Conservation (phyloP, 2,888 invertebrate species). For the Lasioglossum marginatum region DNA sequence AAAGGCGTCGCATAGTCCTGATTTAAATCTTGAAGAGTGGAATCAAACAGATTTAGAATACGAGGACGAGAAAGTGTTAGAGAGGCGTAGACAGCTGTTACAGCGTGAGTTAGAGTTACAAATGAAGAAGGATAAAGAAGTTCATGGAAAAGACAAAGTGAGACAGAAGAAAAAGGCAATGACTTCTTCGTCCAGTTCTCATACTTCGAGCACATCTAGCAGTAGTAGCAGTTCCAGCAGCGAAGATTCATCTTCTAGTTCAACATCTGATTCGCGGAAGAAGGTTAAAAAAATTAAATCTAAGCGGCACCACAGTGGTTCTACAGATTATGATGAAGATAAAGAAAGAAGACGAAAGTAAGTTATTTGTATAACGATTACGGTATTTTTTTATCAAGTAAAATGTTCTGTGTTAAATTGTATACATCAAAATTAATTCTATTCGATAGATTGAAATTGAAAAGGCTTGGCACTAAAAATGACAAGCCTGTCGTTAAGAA, state of each 20-base stretch:
- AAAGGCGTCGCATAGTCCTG: constrained; percentile 86
- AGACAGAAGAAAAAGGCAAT: constrained; percentile 88
- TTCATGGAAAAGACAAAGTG: constrained; percentile 87
- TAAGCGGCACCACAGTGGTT: constrained; percentile 87
- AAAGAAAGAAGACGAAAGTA: constrained; percentile 84
- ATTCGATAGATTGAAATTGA: constrained; percentile 78
- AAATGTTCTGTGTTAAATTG: background rate
- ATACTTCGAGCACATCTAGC: constrained; percentile 88
- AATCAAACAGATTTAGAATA: constrained; percentile 92
- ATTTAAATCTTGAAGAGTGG: constrained; percentile 90
- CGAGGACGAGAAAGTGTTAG: constrained; percentile 92
- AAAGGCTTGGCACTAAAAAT: constrained; percentile 78
- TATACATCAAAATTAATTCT: constrained; percentile 4
- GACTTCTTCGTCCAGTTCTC: constrained; percentile 89
- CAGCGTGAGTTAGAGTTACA: constrained; percentile 92
- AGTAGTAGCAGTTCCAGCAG: constrained; percentile 87
- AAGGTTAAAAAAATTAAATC: constrained; percentile 85
- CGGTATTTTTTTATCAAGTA: background rate
- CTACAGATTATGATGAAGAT: constrained; percentile 88
- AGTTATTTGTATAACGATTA: constrained; percentile 19
- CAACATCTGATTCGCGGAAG: constrained; percentile 87
- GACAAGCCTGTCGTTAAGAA: constrained; percentile 79
- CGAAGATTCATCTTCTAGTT: constrained; percentile 87
- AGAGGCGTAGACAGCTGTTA: constrained; percentile 90
- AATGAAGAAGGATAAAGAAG: constrained; percentile 91